These are phyloP conservation scores for Heliconius congener DNA, from an alignment of 1,140 invertebrate species.

Conservation along the genomic window DNA sequence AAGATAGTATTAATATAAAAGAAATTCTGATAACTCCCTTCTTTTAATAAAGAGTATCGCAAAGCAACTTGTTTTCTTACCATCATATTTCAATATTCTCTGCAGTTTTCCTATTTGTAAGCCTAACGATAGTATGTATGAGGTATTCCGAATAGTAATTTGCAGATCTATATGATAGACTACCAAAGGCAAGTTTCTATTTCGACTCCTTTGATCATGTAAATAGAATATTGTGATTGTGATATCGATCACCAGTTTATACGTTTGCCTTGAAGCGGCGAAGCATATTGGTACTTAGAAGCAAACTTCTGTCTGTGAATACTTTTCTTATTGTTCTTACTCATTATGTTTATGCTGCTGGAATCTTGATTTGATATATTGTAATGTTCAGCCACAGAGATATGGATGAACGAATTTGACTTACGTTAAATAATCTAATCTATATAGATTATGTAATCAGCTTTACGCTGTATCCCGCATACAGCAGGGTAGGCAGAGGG, in stretches of 20 bases:
- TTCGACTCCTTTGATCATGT: constrained; percentile 8
- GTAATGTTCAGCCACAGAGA: too few species aligned
- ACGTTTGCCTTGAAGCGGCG: not conserved
- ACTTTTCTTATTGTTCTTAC: not conserved
- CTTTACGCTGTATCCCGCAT: too few species aligned
- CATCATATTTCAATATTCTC: not conserved
- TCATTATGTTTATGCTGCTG: not conserved
- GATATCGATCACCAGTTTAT: constrained; percentile 7
- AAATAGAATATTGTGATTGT: constrained; percentile 7
- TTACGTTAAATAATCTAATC: not conserved
- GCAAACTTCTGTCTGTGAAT: constrained; percentile 17
- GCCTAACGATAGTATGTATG: not conserved
- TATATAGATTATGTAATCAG: too few species aligned
- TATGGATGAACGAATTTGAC: not conserved
- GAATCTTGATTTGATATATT: not conserved
- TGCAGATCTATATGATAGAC: constrained; percentile 10
- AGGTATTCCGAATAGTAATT: constrained; percentile 2
- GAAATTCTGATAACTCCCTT: not conserved
- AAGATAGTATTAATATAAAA: not conserved
- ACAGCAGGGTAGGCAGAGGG: too few species aligned
- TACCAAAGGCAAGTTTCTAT: constrained; percentile 10
- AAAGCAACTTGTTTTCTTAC: not conserved
- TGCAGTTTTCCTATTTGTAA: not conserved
- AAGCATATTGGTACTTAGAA: constrained; percentile 5
- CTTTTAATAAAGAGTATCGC: not conserved